These are phyloP conservation scores for Cyprinodon diabolis DNA, from an alignment of 2,797 vertebrate genomes.

Conservation along the genomic window DNA sequence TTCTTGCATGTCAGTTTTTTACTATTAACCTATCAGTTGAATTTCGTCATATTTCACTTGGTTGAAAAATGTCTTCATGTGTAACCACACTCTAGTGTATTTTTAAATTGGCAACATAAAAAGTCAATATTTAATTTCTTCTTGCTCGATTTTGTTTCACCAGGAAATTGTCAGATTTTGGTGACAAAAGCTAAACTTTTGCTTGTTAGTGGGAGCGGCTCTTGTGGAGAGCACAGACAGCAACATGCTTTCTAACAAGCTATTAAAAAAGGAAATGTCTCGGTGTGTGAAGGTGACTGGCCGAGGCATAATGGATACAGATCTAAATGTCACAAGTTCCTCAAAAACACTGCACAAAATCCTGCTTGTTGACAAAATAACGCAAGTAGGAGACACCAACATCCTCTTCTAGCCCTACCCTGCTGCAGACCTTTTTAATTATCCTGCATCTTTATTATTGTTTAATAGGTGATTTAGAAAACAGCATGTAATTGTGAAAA, in stretches of 20 bases:
- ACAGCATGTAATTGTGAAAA: constrained; percentile 1
- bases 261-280: constrained; percentile 42
- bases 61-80: neutral
- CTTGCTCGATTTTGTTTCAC: constrained; percentile 24
- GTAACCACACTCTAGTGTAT: neutral
- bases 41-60: neutral
- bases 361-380: constrained; percentile 18
- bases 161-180: constrained; percentile 40
- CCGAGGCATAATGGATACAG: constrained; percentile 15
- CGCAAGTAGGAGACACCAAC: neutral
- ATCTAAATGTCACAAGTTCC: constrained; percentile 28
- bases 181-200: constrained; percentile 27
- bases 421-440: constrained; percentile 12
- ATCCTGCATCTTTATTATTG: constrained; percentile 1
- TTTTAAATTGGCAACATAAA: constrained; percentile 7
- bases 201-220: constrained; percentile 49
- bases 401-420: neutral
- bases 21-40: neutral
- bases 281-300: constrained; percentile 20
- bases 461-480: constrained; percentile 3
- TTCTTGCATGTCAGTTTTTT: neutral
- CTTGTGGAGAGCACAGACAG: constrained; percentile 14
- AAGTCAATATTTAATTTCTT: constrained; percentile 26
- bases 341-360: constrained; percentile 9
- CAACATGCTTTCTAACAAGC: constrained; percentile 50